Evolutionary conservation across 2,113 vertebrate species (phyloP), one percentile per base, ranked within the genome.

Genomic region (Castor canadensis): DNA sequence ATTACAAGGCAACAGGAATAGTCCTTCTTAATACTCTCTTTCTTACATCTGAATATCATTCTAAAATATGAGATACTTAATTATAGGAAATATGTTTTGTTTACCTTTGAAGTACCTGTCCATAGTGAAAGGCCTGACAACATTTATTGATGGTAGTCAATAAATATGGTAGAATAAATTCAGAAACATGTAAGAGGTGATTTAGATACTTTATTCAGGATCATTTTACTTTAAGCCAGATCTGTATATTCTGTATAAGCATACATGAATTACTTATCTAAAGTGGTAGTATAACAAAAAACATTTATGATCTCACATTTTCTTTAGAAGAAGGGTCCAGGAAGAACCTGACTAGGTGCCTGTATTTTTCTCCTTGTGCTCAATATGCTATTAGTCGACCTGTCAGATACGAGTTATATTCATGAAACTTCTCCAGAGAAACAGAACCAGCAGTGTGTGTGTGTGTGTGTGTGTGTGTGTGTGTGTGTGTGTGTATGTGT

Each of bases 1-100:
- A 72, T 73, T 92, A 38, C 40, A 85, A 56, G 20, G 40, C 16
- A 54, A 40, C 0, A 40, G 49, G 17, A 47, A 88, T 60, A 80
- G 10, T 66, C 8, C 6, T n/a, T 24, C 8, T 77, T 1, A 17
- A 24, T 19, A 30, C 2, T 1, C 0, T 64, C 0, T 49, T 22
- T 22, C 17, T 71, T 11, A 0, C 20, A 52, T 67, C 28, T 85
- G 6, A 71, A 38, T 43, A 11, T 2, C 35, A 56, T 73, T 26
- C 16, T 43, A 72, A 54, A 79, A 32, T 35, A 56, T 26, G 3
- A 64, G 30, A 64, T 24, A 17, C 9, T 12, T 71, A 60, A 8
- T 2, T 58, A 8, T 1, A 67, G 1, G 26, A 38, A 66, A 5
- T 43, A n/a, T 82, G 3, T 45, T 6, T 45, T 62, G 30, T 24